Base-by-base conservation (phyloP, 2,113 vertebrate species). In the Apodemus speciosus region DNA sequence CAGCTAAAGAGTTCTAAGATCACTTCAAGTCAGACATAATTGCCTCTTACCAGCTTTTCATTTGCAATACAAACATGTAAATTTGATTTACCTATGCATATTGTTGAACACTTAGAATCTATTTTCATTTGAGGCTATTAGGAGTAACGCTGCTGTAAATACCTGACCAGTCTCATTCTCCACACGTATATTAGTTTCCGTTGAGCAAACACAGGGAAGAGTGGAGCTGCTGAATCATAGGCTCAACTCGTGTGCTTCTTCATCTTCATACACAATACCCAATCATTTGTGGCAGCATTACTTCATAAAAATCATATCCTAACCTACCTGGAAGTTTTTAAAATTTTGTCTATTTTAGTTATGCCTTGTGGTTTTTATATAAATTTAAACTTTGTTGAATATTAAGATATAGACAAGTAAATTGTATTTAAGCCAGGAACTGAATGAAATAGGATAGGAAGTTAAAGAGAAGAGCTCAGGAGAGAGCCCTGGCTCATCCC, bases 371-470 rank as follows among this genome's bases (percentile, higher is more conserved):
- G 13, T 75, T 79, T 90, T 85, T 90, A 85, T 93, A 43, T 85
- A 83, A 3, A 81, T 51, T 75, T 66, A 86, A 69, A 58, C 27
- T 73, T 81, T 53, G 85, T 79, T 75, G 83, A 87, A 49, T 94
- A 40, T 14, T 43, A 71, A 43, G 21, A 69, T 58, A 20, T 62
- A 94, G 32, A 15, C 21, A 62, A 51, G 62, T 75, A 88, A 81
- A 75, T 49, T 80, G 32, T 66, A 66, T 56, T 66, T 6, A 27
- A 77, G 4, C 13, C 56, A 88, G n/a, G 35, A 2, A 32, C 53
- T 85, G 6, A 46, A 60, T 85, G 35, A 80, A 80, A 32, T 92
- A 62, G 9, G 20, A 3, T 38, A 73, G 35, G 6, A 89, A 91
- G 86, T 69, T 79, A 87, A 95, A 90, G n/a, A 40, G 6, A n/a